phyloP scores from a whole-genome alignment of 1,140 invertebrate species.

The Hesperophylax magnus region DNA sequence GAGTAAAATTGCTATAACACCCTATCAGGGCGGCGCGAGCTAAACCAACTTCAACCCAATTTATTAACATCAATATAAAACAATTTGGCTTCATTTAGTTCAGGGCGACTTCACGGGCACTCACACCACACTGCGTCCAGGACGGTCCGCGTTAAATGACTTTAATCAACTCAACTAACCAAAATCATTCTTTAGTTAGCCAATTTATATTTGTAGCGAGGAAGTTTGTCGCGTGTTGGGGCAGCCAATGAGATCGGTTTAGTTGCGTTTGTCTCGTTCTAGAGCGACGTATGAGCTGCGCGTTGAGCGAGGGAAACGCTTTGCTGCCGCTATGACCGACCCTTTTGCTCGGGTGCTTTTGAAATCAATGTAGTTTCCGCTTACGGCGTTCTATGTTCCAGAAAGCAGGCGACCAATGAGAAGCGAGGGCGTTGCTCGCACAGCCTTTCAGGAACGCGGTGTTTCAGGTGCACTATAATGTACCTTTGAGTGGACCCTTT shows the following conservation, averaged over 20 bases:
- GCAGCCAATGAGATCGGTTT: no score
- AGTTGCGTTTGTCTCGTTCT: no score
- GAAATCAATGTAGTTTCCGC: conserved; percentile 43
- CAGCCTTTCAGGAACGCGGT: no score
- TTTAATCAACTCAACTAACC: conserved; percentile 73
- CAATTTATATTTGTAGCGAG: conserved; percentile 69
- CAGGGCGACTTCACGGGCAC: conserved; percentile 55
- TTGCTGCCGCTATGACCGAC: background rate
- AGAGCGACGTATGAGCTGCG: background rate
- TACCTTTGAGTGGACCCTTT: background rate
- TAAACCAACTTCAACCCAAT: conserved; percentile 59
- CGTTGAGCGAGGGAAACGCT: background rate
- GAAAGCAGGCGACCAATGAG: conserved; percentile 60
- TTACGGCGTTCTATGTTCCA: conserved; percentile 46
- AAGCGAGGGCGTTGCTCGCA: conserved; percentile 48
- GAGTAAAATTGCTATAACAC: conserved; percentile 59
- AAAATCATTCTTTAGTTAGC: conserved; percentile 71
- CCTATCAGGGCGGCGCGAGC: conserved; percentile 53
- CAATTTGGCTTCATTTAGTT: conserved; percentile 70
- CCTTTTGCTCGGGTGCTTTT: background rate
- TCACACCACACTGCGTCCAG: conserved; percentile 59
- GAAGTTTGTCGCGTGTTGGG: background rate
- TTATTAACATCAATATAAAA: conserved; percentile 68
- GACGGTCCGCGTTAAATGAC: conserved; percentile 70
- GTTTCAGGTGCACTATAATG: conserved; percentile 44